Percentiles rank a stretch among this genome's conserved stretches.
Conservation (phyloP, 2,888 invertebrate species). For the Epiblema foenella region DNA sequence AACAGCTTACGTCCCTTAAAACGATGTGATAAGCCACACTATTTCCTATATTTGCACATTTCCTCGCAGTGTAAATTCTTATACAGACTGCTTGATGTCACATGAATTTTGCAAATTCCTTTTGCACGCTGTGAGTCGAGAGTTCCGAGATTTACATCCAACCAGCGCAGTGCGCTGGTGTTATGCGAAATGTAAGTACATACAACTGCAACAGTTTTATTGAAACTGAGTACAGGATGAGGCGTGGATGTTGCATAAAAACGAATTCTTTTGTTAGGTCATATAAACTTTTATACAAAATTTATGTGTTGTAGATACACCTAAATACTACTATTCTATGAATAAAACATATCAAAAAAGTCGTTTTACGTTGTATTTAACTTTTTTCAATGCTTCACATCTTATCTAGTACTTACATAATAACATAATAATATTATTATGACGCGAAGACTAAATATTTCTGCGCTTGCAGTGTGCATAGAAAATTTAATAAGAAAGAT, state of each 20-base stretch:
- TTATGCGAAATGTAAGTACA: constrained; percentile 46
- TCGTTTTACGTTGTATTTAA: too few species aligned
- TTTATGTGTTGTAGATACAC: neutral
- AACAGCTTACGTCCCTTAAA: constrained; percentile 41
- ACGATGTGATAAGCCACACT: constrained; percentile 51
- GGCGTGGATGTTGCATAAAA: neutral
- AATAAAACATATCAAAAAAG: too few species aligned
- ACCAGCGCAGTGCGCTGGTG: constrained; percentile 55
- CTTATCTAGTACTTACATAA: too few species aligned
- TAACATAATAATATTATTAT: too few species aligned
- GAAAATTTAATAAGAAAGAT: too few species aligned
- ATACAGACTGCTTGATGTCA: constrained; percentile 69
- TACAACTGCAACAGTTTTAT: constrained; percentile 24
- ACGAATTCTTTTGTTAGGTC: too few species aligned
- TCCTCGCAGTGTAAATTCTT: constrained; percentile 71
- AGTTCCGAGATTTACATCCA: constrained; percentile 68
- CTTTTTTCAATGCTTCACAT: too few species aligned
- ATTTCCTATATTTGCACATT: constrained; percentile 60
- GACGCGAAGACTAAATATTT: too few species aligned
- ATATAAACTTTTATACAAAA: neutral
- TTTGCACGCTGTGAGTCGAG: constrained; percentile 62
- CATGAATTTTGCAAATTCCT: constrained; percentile 77
- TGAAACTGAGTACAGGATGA: neutral
- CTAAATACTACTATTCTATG: neutral
- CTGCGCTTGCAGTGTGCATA: too few species aligned